A percentile compares a stretch with the other conserved stretches of the same genome.
Conservation (phyloP, 2,888 invertebrate genomes). For the Apoda limacodes region DNA sequence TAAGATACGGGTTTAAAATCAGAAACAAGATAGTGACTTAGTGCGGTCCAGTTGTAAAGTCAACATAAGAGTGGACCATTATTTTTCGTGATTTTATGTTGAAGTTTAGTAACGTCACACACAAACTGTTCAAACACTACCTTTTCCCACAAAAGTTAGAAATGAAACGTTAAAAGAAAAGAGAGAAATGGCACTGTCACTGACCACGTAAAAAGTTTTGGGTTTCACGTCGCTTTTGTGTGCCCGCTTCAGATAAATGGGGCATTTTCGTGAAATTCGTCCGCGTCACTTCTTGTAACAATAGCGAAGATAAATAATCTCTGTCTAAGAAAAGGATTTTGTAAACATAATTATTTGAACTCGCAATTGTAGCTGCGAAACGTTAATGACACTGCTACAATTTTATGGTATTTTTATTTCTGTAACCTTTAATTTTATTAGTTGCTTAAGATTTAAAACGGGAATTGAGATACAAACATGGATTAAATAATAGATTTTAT, state of each 20-base stretch:
- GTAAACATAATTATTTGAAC: conserved; percentile 68
- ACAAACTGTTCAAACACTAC: too few species aligned
- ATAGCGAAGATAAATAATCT: conserved; percentile 66
- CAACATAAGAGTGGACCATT: too few species aligned
- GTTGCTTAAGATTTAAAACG: too few species aligned
- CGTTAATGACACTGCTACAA: too few species aligned
- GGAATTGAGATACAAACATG: too few species aligned
- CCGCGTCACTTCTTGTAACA: conserved; percentile 64
- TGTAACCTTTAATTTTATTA: too few species aligned
- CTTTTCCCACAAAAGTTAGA: conserved; percentile 38
- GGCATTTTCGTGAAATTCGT: conserved; percentile 65
- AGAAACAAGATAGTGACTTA: conserved; percentile 23
- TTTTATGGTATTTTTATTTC: too few species aligned
- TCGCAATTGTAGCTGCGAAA: conserved; percentile 62
- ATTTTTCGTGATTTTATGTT: too few species aligned
- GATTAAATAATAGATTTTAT: too few species aligned
- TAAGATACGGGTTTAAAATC: too few species aligned
- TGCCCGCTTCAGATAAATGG: conserved; percentile 60
- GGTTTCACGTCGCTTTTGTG: conserved; percentile 64
- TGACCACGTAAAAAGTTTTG: conserved; percentile 68
- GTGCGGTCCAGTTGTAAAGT: too few species aligned
- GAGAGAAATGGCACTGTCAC: conserved; percentile 60
- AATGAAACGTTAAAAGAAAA: conserved; percentile 60
- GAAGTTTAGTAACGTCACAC: too few species aligned
- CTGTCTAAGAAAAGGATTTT: conserved; percentile 66